These are phyloP conservation scores for Perithous albicinctus DNA, from an alignment of 2,888 invertebrate genomes.

Conservation along the genomic window DNA sequence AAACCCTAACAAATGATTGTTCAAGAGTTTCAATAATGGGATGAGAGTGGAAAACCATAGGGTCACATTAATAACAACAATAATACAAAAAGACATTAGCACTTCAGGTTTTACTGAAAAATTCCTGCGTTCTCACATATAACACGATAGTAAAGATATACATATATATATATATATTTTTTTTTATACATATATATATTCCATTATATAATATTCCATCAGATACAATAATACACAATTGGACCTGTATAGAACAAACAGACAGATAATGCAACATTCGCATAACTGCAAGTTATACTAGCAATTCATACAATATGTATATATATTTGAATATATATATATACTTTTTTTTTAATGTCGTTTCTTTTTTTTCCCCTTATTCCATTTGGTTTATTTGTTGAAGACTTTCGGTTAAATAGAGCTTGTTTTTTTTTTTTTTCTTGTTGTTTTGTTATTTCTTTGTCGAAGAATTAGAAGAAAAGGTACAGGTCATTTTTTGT, in stretches of 20 bases:
- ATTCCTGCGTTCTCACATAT: constrained; percentile 63
- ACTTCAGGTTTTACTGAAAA: constrained; percentile 68
- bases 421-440: constrained; percentile 44
- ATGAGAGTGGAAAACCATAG: constrained; percentile 24
- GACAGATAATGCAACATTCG: constrained; percentile 81
- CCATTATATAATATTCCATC: constrained; percentile 80
- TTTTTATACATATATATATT: constrained; percentile 73
- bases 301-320: constrained; percentile 77
- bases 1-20: too few relatives aligned
- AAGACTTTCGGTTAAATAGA: constrained; percentile 81
- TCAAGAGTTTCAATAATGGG: too few relatives aligned
- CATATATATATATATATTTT: constrained; percentile 59
- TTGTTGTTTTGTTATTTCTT: too few relatives aligned
- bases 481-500: constrained; percentile 75
- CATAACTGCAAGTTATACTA: constrained; percentile 80
- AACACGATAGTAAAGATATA: constrained; percentile 67
- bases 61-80: constrained; percentile 40
- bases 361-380: constrained; percentile 67
- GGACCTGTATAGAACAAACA: constrained; percentile 82
- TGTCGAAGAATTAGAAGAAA: constrained; percentile 74
- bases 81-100: constrained; percentile 60
- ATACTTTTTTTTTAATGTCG: constrained; percentile 67
- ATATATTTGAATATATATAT: constrained; percentile 69
- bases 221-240: constrained; percentile 82
- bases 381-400: constrained; percentile 74